Percentiles rank a stretch among this genome's conserved stretches.
Evolutionary conservation across 2,797 vertebrate genomes (phyloP).

Genomic region (Girardinus metallicus): DNA sequence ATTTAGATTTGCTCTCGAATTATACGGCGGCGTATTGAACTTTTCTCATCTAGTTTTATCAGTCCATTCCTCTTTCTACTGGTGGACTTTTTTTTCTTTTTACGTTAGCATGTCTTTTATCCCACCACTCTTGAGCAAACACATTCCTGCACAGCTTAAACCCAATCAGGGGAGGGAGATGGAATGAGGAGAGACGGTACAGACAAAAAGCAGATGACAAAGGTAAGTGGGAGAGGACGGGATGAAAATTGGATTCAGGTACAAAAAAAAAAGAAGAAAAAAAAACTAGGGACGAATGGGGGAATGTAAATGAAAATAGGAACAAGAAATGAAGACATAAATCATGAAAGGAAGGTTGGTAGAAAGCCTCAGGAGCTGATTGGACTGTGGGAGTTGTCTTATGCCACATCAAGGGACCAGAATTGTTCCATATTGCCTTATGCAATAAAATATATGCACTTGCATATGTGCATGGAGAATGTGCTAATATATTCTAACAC

Average conservation of each 20-base stretch:
- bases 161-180: background rate
- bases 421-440: conserved; percentile 9
- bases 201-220: conserved; percentile 5
- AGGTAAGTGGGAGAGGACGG: conserved; percentile 1
- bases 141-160: background rate
- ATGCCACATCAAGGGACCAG: conserved; percentile 33
- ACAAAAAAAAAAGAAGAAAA: background rate
- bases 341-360: background rate
- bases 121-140: conserved; percentile 15
- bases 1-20: conserved; percentile 15
- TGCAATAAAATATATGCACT: background rate
- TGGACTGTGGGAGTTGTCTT: background rate
- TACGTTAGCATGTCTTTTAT: conserved; percentile 18
- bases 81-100: conserved; percentile 23
- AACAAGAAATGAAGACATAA: conserved; percentile 20
- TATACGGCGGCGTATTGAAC: conserved; percentile 10
- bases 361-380: conserved; percentile 4
- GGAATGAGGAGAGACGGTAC: conserved; percentile 11
- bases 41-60: conserved; percentile 43
- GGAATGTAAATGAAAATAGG: conserved; percentile 11
- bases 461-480: background rate
- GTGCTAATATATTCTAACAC: background rate
- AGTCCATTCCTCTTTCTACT: conserved; percentile 12
- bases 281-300: conserved; percentile 1
- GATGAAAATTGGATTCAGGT: conserved; percentile 5